Evolutionary conservation across 2,888 invertebrate species (phyloP), one percentile per base, ranked within the genome.

Genomic region (Eurytoma californica): DNA sequence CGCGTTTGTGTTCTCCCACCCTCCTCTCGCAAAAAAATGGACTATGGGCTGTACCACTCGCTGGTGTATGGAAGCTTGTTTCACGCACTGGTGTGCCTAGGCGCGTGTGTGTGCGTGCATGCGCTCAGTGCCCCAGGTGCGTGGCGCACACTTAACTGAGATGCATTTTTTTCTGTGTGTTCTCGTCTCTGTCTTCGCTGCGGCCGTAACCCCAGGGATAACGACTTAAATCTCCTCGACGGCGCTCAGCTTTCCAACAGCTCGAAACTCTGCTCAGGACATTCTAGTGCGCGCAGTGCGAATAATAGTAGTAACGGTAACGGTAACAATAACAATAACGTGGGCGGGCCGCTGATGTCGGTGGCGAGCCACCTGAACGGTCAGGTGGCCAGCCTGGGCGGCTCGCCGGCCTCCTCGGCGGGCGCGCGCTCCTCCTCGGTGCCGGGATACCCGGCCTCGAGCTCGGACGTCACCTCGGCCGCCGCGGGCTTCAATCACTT

Each of bases 261-360:
- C 87, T 85, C 88, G 58, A 90, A 89, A 87, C 85, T 88, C 87
- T 89, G 89, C 88, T 87, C 89, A 81, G 83, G 83, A 77, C 84
- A 84, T 80, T 81, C 82, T 76, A 81, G 79, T 79, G 16, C 51
- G 58, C 88, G 88, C 86, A 88, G 87, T 86, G 86, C 87, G 84
- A 89, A 86, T 86, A 88, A 86, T 87, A 88, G 85, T 87, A 87
- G 85, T 86, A 86, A 85, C 85, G 86, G 84, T 84, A 88, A 85
- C 87, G 92, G 86, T 85, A 89, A 88, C 83, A 89, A 88, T 87
- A 89, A 89, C 87, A 90, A 89, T 88, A 90, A 89, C 87, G 92
- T 94, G 82, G 95, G 95, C 83, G 95, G 95, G 12, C 95, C 95
- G 28, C 91, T 95, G 83, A 94, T 95, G 94, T 93, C 94, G 73